Base-by-base conservation (phyloP, 2,888 invertebrate genomes). In the Stomorhina lunata region DNA sequence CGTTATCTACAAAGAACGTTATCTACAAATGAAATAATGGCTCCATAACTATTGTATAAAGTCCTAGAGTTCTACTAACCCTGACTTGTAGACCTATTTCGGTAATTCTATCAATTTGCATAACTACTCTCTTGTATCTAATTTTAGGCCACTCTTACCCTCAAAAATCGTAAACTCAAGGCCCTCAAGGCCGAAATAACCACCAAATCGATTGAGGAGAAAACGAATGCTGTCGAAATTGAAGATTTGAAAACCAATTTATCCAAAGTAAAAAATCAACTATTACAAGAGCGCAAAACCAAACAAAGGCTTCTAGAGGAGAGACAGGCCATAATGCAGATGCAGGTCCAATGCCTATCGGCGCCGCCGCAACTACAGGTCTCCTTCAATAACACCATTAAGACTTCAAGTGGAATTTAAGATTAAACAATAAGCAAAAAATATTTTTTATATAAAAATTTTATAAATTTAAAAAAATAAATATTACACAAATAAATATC, bases 341-440 rank as follows among this genome's bases (percentile, higher is more conserved):
- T 91, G 88, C 91, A 90, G 72, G 84, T 87, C 0, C 90, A 91
- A 17, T 90, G 90, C 83, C 89, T 88, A 71, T 90, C 91, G 15
- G 91, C 91, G 9, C 91, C 91, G 0, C 86, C 90, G 0, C 87
- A 85, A 48, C 77, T 88, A 9, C 88, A 89, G 7, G 87, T 66
- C 12, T 48, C 59, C n/a, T 80, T 83, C 25, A 32, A 63, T 50
- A 79, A 66, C 15, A 20, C 57, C 1, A 15, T 79, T 12, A 61
- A 73, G 22, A 59, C 63, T 0, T 57, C 50, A 10, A 75, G 53
- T 15, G 76, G 75, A 2, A 45, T 80, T 32, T 78, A 65, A 75
- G 17, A 17, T n/a, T 34, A 63, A 27, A 32, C 5, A 27, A 29
- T 15, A 53, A 17, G 5, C 53, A 25, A 20, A 15, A n/a, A 10